Conservation (phyloP, 2,888 invertebrate species). For the Trichopoda pennipes region DNA sequence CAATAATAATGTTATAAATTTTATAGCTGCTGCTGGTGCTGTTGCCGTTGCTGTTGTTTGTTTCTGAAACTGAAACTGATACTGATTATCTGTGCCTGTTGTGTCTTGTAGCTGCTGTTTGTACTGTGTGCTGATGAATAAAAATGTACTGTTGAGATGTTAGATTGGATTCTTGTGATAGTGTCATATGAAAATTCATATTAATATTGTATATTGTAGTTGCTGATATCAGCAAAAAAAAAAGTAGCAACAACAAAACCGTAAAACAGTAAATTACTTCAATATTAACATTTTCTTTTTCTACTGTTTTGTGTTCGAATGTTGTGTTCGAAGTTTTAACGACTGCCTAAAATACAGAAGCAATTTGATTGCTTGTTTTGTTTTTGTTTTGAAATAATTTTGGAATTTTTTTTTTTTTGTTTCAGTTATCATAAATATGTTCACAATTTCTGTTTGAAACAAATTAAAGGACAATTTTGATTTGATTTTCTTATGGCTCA, state of each 20-base stretch:
- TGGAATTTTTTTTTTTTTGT: too few relatives aligned
- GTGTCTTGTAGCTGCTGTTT: neutral
- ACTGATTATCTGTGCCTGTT: neutral
- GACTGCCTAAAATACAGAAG: slow-evolving; percentile 41
- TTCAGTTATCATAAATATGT: too few relatives aligned
- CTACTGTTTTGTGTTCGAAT: neutral
- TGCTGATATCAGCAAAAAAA: slow-evolving; percentile 55
- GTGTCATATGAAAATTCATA: slow-evolving; percentile 53
- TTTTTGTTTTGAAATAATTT: too few relatives aligned
- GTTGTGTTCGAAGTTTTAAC: neutral
- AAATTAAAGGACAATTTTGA: too few relatives aligned
- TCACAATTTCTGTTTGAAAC: too few relatives aligned
- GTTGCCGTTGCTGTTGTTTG: slow-evolving; percentile 11
- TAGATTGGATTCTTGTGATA: slow-evolving; percentile 62
- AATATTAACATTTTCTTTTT: neutral
- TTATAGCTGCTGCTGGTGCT: slow-evolving; percentile 17
- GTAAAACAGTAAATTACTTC: neutral
- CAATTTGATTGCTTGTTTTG: slow-evolving; percentile 43
- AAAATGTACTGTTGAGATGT: slow-evolving; percentile 63
- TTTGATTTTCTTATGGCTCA: too few relatives aligned
- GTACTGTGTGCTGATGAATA: slow-evolving; percentile 5
- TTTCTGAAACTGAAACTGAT: slow-evolving; percentile 14
- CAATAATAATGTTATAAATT: slow-evolving; percentile 1
- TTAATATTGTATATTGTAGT: slow-evolving; percentile 50
- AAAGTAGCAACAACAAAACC: slow-evolving; percentile 9